Evolutionary conservation across 2,113 vertebrate species (phyloP), one percentile per base, ranked within the genome.

Genomic region (Pagrus major): DNA sequence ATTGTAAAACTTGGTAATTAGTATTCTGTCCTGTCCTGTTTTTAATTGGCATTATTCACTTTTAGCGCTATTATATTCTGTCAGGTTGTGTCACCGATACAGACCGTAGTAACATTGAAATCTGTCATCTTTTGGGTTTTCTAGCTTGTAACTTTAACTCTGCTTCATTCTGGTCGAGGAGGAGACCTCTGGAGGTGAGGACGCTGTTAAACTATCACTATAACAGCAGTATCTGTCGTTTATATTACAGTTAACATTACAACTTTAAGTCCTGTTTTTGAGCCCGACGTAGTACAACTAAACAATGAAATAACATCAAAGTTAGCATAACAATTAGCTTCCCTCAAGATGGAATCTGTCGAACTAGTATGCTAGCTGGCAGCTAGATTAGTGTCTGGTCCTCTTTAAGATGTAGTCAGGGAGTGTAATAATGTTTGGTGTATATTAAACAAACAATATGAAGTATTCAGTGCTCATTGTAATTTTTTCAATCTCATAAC

Each of bases 311-410:
- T 58, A 9, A 18, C 9, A 14, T 20, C 5, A 37, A 35, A 15
- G 33, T 41, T 29, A 25, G n/a, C 71, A n/a, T 67, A n/a, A n/a
- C n/a, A n/a, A n/a, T n/a, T n/a, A 20, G 29, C 78, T 37, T 65
- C 9, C 4, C n/a, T n/a, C n/a, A n/a, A n/a, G n/a, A n/a, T n/a
- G n/a, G n/a, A n/a, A n/a, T n/a, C n/a, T n/a, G n/a, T n/a, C n/a
- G n/a, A n/a, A n/a, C n/a, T n/a, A n/a, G n/a, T n/a, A n/a, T n/a
- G n/a, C n/a, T n/a, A n/a, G n/a, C n/a, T n/a, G n/a, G n/a, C 44
- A 9, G 55, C 64, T 67, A 76, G 31, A 20, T 41, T 41, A 29
- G 39, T 9, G 1, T 44, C 1, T 27, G 5, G 0, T 25, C 18
- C 10, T 18, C 69, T 41, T 29, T 63, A 7, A 51, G 41, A 15